Evolutionary conservation across 2,797 vertebrate species (phyloP), one percentile per base, ranked within the genome.

Genomic region (Periophthalmus magnuspinnatus): DNA sequence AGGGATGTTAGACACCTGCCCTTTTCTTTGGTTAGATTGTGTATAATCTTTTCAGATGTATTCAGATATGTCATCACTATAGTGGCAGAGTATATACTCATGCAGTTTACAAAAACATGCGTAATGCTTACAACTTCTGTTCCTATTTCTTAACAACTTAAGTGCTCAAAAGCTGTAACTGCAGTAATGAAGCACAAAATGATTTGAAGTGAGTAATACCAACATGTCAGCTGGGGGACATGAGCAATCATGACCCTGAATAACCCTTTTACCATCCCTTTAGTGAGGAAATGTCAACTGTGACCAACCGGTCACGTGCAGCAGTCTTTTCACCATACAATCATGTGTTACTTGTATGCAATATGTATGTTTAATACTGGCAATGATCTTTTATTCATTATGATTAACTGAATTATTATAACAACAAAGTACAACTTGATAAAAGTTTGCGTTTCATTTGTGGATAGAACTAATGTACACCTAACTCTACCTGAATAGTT

Each of bases 171-270:
- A 54, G 14, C 17, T 77, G 59, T 68, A 55, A 78, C 36, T 67
- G 54, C 9, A 55, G 69, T 47, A 75, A 73, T 72, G 69, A 2
- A 1, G 48, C 41, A 19, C 74, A 63, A 76, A 76, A 17, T 48
- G 64, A 73, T 79, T 76, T 70, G 32, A 68, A 71, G 56, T 62
- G 65, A 52, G 50, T 55, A 45, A 76, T 70, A 32, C 14, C 66
- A 63, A 17, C 63, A 41, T 45, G 75, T 89, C 76, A 82, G 69
- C 74, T 77, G 81, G 24, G 77, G 9, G 67, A 67, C 52, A 68
- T 67, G 59, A 74, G 65, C 45, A 57, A 59, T 9, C 45, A 69
- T 69, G 63, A 72, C 70, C 38, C 56, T 1, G 14, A 10, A 67
- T 72, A 70, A 74, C 34, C 54, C 48, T 66, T 36, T 16, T 17